phyloP scores from a whole-genome alignment of 2,888 invertebrate species.

The Melieria crassipennis region DNA sequence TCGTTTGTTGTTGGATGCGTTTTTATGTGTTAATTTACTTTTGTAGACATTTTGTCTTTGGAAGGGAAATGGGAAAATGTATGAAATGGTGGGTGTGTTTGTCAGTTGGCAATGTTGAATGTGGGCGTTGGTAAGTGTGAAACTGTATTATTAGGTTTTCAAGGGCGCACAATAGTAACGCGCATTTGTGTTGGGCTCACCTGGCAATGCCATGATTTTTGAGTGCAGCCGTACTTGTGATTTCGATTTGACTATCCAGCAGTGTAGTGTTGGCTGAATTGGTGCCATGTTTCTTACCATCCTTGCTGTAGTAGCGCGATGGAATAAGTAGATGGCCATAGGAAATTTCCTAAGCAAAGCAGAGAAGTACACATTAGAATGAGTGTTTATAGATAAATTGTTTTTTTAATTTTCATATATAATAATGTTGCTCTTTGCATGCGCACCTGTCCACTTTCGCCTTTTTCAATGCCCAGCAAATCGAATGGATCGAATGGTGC shows the following conservation, averaged over 20 bases:
- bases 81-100: too few relatives aligned
- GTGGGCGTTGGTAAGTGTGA: too few relatives aligned
- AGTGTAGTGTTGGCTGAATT: conserved; percentile 51
- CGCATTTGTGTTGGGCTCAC: conserved; percentile 57
- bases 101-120: too few relatives aligned
- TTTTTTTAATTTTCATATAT: not conserved
- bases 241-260: conserved; percentile 62
- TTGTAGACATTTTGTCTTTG: too few relatives aligned
- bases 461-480: conserved; percentile 81
- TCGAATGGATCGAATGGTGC: conserved; percentile 84
- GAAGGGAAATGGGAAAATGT: too few relatives aligned
- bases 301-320: conserved; percentile 69
- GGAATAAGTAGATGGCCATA: conserved; percentile 87
- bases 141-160: not conserved
- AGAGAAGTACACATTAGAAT: conserved; percentile 4
- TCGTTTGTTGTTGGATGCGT: too few relatives aligned
- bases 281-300: conserved; percentile 62
- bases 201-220: conserved; percentile 71
- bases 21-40: too few relatives aligned
- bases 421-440: not conserved
- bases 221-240: conserved; percentile 65
- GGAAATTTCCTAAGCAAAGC: conserved; percentile 77
- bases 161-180: not conserved
- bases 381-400: not conserved
- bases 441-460: conserved; percentile 85